A percentile compares a stretch with the other conserved stretches of the same genome.
These are phyloP conservation scores for Syrista parreyssii DNA, from an alignment of 2,888 invertebrate species.

Conservation along the genomic window DNA sequence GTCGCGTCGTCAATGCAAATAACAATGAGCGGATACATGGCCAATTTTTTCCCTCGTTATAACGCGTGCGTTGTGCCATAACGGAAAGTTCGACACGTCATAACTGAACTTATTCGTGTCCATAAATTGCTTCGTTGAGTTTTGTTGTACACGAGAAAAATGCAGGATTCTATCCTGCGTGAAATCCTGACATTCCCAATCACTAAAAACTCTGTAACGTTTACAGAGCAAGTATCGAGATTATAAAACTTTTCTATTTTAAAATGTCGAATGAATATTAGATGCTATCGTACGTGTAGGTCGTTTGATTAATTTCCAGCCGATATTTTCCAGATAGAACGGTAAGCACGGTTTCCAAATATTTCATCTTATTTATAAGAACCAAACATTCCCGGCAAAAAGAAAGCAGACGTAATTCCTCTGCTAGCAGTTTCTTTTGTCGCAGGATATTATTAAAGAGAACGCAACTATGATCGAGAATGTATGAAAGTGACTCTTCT, in stretches of 20 bases:
- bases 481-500: constrained; percentile 18
- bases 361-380: not conserved
- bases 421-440: not conserved
- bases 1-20: too few species aligned
- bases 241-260: not conserved
- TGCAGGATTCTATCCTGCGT: not conserved
- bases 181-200: not conserved
- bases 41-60: not conserved
- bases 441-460: not conserved
- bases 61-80: not conserved
- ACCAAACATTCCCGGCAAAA: not conserved
- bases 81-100: not conserved
- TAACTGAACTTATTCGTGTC: not conserved
- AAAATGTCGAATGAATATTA: not conserved
- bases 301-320: not conserved
- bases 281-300: not conserved
- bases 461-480: constrained; percentile 1
- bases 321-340: not conserved
- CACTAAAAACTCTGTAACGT: not conserved
- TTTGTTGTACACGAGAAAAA: not conserved
- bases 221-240: not conserved
- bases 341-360: not conserved
- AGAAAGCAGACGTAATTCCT: not conserved
- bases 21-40: too few species aligned
- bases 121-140: not conserved